These are phyloP conservation scores for Steinernema scapterisci DNA, from an alignment of 2,888 invertebrate genomes.

Conservation along the genomic window DNA sequence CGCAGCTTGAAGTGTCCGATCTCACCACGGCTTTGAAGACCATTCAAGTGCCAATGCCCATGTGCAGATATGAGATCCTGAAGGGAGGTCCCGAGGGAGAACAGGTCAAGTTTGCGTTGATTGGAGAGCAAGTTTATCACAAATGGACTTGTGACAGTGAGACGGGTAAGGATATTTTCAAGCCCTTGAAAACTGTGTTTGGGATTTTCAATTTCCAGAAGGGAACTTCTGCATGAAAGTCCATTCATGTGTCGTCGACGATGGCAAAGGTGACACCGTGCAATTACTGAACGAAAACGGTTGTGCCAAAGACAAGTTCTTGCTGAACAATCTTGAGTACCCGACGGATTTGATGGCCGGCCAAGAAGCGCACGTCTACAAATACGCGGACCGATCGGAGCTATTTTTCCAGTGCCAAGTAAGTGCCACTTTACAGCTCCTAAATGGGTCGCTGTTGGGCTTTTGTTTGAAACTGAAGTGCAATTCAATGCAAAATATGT, in stretches of 20 bases:
- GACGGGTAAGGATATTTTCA: slow-evolving; percentile 37
- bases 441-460: too few relatives aligned
- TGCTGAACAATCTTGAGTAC: slow-evolving; percentile 65
- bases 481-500: not conserved
- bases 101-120: slow-evolving; percentile 60
- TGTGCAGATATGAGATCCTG: slow-evolving; percentile 63
- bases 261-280: slow-evolving; percentile 60
- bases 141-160: slow-evolving; percentile 63
- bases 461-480: not conserved
- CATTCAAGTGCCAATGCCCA: slow-evolving; percentile 62
- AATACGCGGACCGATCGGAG: slow-evolving; percentile 63
- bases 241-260: slow-evolving; percentile 63
- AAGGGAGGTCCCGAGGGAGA: slow-evolving; percentile 61
- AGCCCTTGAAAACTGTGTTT: not conserved
- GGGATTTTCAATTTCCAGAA: not conserved
- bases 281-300: slow-evolving; percentile 43
- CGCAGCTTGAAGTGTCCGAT: slow-evolving; percentile 60
- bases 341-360: slow-evolving; percentile 64
- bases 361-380: slow-evolving; percentile 64
- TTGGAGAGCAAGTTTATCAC: slow-evolving; percentile 58
- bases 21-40: slow-evolving; percentile 64
- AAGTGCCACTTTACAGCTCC: slow-evolving; percentile 48
- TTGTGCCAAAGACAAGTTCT: slow-evolving; percentile 62
- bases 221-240: slow-evolving; percentile 64
- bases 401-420: slow-evolving; percentile 66